Percentiles rank a stretch among this genome's conserved stretches.
Conservation (phyloP, 2,113 vertebrate species). For the Neodon shergylaensis region DNA sequence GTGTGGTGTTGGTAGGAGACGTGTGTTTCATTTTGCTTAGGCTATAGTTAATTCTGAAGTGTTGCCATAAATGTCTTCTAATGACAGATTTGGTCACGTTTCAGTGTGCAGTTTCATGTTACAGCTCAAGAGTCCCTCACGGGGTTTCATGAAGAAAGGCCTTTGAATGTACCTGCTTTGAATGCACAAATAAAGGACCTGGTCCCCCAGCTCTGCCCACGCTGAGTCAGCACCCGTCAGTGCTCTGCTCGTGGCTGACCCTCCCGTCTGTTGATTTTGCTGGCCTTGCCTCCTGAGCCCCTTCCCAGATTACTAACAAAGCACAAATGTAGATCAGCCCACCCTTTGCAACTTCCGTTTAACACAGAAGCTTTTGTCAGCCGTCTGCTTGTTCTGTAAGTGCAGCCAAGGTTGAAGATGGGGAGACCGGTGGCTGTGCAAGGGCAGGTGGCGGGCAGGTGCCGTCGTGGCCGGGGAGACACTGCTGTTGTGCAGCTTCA, state of each 20-base stretch:
- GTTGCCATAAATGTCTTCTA: conserved; percentile 50
- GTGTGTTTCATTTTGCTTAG: not conserved
- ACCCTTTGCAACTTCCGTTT: conserved; percentile 74
- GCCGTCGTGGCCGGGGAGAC: conserved; percentile 19
- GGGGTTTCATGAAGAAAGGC: not conserved
- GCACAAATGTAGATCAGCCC: conserved; percentile 87
- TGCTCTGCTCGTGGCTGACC: conserved; percentile 30
- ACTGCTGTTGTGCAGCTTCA: conserved; percentile 39
- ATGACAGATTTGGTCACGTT: conserved; percentile 55
- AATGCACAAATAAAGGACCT: not conserved
- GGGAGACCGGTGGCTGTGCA: conserved; percentile 26
- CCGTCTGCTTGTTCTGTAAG: conserved; percentile 77
- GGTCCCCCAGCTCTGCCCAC: conserved; percentile 62
- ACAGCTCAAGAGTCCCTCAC: conserved; percentile 29
- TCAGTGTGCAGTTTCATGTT: not conserved
- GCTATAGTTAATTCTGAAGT: conserved; percentile 50
- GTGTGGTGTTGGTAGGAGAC: not conserved
- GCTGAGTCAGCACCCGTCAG: conserved; percentile 81
- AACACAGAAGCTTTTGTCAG: conserved; percentile 84
- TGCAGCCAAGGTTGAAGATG: conserved; percentile 79
- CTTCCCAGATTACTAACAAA: conserved; percentile 86
- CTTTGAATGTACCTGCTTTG: conserved; percentile 67
- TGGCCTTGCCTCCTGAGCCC: conserved; percentile 67
- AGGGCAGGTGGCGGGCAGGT: conserved; percentile 72
- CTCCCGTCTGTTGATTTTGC: conserved; percentile 49